Evolutionary conservation across 1,140 invertebrate species (phyloP).

Genomic region (Plutomurus gul): DNA sequence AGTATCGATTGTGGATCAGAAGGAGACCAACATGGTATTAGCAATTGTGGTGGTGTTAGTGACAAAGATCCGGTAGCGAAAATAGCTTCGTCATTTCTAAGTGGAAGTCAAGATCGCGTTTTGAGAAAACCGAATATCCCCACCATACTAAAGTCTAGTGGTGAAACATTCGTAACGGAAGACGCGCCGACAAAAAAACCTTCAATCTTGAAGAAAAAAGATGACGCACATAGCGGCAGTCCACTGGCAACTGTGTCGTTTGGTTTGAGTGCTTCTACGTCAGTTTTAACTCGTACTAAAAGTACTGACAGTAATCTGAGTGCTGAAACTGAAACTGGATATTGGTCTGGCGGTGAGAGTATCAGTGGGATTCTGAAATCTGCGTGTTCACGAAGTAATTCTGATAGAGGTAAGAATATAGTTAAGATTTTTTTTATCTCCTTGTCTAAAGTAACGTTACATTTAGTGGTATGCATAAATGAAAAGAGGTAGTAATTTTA

Average conservation of each 20-base stretch:
- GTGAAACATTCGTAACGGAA: not conserved
- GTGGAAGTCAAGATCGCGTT: not conserved
- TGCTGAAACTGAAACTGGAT: slow-evolving; percentile 49
- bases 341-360: slow-evolving; percentile 44
- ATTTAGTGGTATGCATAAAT: not conserved
- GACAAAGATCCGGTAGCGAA: not conserved
- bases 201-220: slow-evolving; percentile 49
- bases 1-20: not conserved
- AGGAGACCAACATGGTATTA: not conserved
- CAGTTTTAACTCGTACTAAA: slow-evolving; percentile 38
- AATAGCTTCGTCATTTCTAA: not conserved
- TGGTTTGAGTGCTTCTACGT: slow-evolving; percentile 31
- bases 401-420: not conserved
- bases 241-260: slow-evolving; percentile 40
- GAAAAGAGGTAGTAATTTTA: no score
- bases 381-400: not conserved
- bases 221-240: slow-evolving; percentile 16
- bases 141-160: slow-evolving; percentile 28
- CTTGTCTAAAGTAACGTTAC: not conserved
- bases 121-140: slow-evolving; percentile 44
- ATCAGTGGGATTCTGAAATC: slow-evolving; percentile 31
- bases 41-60: no score
- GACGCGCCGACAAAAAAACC: slow-evolving; percentile 33
- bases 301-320: slow-evolving; percentile 46
- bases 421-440: not conserved